A percentile compares a stretch with the other conserved stretches of the same genome.
phyloP scores from a whole-genome alignment of 2,888 invertebrate species.

The Protophormia terraenovae region DNA sequence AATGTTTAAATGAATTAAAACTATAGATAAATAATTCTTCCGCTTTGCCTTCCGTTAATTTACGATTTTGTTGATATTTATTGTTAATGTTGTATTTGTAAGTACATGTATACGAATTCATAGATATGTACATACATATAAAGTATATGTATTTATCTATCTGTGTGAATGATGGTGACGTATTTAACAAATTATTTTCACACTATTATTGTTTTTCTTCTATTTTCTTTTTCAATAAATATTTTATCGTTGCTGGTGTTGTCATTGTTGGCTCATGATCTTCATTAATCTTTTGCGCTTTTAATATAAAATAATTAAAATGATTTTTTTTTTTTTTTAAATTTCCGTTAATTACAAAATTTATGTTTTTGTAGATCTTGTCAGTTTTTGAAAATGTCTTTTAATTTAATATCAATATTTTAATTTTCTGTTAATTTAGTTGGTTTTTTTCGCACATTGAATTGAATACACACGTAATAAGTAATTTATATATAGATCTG shows the following conservation, averaged over 20 bases:
- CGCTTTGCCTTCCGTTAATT: slow-evolving; percentile 49
- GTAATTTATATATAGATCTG: not conserved
- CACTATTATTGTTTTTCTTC: slow-evolving; percentile 7
- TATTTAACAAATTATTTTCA: slow-evolving; percentile 55
- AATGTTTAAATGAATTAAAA: slow-evolving; percentile 21
- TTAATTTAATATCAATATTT: not conserved
- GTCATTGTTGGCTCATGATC: slow-evolving; percentile 8
- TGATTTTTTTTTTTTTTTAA: not conserved
- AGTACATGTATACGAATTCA: not conserved
- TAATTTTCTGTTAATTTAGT: not conserved
- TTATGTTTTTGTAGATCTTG: not conserved
- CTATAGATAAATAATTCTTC: slow-evolving; percentile 26
- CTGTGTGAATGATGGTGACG: slow-evolving; percentile 41
- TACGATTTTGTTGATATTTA: slow-evolving; percentile 28
- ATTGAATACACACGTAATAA: not conserved
- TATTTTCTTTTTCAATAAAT: not conserved
- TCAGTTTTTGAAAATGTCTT: slow-evolving; percentile 13
- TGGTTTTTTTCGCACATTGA: not conserved
- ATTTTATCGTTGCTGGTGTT: not conserved
- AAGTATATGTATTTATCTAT: not conserved
- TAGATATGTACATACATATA: not conserved
- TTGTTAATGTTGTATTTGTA: not conserved
- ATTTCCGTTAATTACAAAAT: slow-evolving; percentile 40
- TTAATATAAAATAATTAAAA: slow-evolving; percentile 12
- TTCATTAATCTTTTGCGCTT: slow-evolving; percentile 6